Percentiles rank a stretch among this genome's conserved stretches.
These are phyloP conservation scores for Tragelaphus buxtoni DNA, from an alignment of 2,113 vertebrate genomes.

Conservation along the genomic window DNA sequence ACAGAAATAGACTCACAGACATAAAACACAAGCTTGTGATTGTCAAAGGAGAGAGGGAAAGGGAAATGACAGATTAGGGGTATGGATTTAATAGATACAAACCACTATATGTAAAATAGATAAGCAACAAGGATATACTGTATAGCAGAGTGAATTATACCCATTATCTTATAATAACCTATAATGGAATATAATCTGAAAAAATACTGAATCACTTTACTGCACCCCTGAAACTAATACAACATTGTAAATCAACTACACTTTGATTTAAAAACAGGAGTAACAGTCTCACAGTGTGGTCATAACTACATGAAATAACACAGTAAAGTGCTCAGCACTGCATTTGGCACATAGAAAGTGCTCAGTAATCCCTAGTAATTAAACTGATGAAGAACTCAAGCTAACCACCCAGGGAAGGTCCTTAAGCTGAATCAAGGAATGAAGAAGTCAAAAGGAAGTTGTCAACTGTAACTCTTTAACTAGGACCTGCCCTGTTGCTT, in stretches of 20 bases:
- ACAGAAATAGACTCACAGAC: not conserved
- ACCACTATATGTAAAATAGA: not conserved
- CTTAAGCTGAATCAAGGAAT: not conserved
- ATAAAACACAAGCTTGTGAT: not conserved
- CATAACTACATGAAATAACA: not conserved
- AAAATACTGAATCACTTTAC: not conserved
- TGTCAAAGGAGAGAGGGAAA: not conserved
- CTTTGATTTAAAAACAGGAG: not conserved
- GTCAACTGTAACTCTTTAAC: not conserved
- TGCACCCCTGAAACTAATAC: not conserved
- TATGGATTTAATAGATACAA: not conserved
- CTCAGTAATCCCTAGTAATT: not conserved
- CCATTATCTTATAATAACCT: not conserved
- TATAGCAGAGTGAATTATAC: not conserved
- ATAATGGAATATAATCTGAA: not conserved
- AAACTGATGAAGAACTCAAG: not conserved
- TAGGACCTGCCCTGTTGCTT: not conserved
- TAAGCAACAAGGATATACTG: not conserved
- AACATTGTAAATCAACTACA: not conserved
- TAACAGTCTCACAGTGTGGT: not conserved
- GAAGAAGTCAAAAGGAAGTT: not conserved
- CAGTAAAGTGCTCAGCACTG: not conserved
- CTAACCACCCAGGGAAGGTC: not conserved
- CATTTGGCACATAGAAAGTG: not conserved
- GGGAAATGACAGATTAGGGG: not conserved